Evolutionary conservation across 2,113 vertebrate genomes (phyloP), one percentile per base, ranked within the genome.

Genomic region (Poecilia latipinna): DNA sequence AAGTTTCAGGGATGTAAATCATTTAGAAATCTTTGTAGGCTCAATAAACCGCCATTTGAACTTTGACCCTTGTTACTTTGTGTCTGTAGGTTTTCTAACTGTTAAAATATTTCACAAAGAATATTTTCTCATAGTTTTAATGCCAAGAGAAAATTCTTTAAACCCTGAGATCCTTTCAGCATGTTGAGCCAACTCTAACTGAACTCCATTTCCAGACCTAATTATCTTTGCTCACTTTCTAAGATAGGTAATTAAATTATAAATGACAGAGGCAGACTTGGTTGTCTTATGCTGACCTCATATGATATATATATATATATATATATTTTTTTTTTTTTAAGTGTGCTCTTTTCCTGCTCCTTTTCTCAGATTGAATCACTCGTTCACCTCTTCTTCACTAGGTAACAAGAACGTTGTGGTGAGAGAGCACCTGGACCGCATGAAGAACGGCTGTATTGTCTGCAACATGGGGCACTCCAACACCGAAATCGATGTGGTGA

Each of bases 381-480:
- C 63, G 11, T 35, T 13, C 1, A 28, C 39, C 12, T 24, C 44
- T n/a, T 57, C 17, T 65, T 32, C 63, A 37, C 48, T 89, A 99
- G 98, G 98, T 64, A 99, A 99, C 86, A 99, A 99, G 94, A 99
- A 99, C 4, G 98, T 99, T 83, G 98, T 99, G 89, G 96, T 96
- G 84, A 93, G 97, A 89, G 98, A 99, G 17, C 96, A 98, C 68
- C 93, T 99, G 62, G 98, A 99, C 82, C 94, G 98, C 32, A 98
- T 99, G 98, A 98, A 99, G 94, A 99, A 98, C 74, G 95, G 98
- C 85, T 98, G 97, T 89, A 99, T 99, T 0, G 97, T 99, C 44
- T 99, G 98, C 92, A 99, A 99, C 93, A 99, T 99, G 98, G 98
- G 98, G 0, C 98, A 99, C 95, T 99, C 98, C 89, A 99, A 99